Base-by-base conservation (phyloP, 2,888 invertebrate genomes). In the Caenorhabditis afra region DNA sequence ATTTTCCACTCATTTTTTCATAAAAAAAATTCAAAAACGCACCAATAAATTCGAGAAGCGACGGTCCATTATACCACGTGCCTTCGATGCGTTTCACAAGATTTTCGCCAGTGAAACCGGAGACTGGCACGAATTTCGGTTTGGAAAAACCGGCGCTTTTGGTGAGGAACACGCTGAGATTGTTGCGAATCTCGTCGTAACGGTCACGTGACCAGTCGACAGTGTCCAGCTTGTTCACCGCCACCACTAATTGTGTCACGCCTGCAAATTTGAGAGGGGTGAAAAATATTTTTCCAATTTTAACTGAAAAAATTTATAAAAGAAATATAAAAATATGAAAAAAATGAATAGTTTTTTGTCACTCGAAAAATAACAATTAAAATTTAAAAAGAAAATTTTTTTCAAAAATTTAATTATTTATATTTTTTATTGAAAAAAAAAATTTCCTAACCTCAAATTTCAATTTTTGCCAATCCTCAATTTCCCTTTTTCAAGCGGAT, bases 171-270 rank as follows among this genome's bases (percentile, higher is more conserved):
- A 71, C 70, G 10, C 62, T 76, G 20, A 90, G 73, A 22, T 62
- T 75, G n/a, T 73, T 82, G 50, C 75, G 64, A 78, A 99, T 96
- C 90, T 97, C 96, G 85, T 94, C 93, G 91, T 96, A 99, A 84
- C 99, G 93, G 8, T 94, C 94, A 90, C 95, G 93, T 1, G 94
- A 94, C 98, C 99, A 99, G 67, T 94, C 94, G 0, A 95, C 95
- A 0, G 96, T 98, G 90, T 99, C 99, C 90, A 99, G 92, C 92
- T 99, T 99, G 91, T 99, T 99, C 18, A 99, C 94, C 39, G 95
- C 96, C 1, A 99, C 96, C 16, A 95, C 95, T 45, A 99, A 91
- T 91, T 98, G 97, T 77, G 94, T 94, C 0, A 99, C 95, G 41
- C 99, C 98, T 91, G 93, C 87, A 83, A 29, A 29, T 29, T 29